These are phyloP conservation scores for Pelmatolapia mariae DNA, from an alignment of 2,113 vertebrate species.

Conservation along the genomic window DNA sequence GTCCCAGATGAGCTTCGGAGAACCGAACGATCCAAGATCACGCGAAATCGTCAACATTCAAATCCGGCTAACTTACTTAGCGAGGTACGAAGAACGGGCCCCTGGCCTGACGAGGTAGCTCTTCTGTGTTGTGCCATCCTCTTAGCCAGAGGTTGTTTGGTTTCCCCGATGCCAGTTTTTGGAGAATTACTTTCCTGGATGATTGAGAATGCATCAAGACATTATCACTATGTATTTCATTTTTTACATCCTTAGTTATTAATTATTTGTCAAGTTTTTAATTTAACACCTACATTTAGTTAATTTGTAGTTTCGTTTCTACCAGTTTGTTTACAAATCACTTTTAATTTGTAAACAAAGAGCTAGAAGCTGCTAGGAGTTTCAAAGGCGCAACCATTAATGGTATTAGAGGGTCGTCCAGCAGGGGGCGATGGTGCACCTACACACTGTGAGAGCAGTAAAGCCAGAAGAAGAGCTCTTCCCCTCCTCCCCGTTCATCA, in stretches of 20 bases:
- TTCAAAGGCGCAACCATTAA: neutral
- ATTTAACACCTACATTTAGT: neutral
- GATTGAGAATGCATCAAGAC: too few relatives aligned
- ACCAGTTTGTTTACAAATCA: neutral
- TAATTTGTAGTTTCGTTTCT: neutral
- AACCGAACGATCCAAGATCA: too few relatives aligned
- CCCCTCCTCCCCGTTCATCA: neutral
- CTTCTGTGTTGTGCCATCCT: too few relatives aligned
- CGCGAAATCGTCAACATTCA: too few relatives aligned
- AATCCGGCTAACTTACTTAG: too few relatives aligned
- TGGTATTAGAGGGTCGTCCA: neutral
- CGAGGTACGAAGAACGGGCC: too few relatives aligned
- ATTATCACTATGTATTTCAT: neutral
- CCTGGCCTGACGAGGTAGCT: too few relatives aligned
- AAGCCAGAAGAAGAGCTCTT: constrained; percentile 8
- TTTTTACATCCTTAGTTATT: neutral
- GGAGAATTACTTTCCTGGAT: too few relatives aligned
- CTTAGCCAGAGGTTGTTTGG: too few relatives aligned
- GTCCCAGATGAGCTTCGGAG: too few relatives aligned
- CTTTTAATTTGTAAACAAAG: neutral
- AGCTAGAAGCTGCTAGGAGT: neutral
- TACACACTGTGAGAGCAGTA: too few relatives aligned
- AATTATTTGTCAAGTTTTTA: neutral
- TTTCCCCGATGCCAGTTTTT: too few relatives aligned
- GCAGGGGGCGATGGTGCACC: neutral